phyloP scores from a whole-genome alignment of 1,140 invertebrate species.

The Sipha flava region DNA sequence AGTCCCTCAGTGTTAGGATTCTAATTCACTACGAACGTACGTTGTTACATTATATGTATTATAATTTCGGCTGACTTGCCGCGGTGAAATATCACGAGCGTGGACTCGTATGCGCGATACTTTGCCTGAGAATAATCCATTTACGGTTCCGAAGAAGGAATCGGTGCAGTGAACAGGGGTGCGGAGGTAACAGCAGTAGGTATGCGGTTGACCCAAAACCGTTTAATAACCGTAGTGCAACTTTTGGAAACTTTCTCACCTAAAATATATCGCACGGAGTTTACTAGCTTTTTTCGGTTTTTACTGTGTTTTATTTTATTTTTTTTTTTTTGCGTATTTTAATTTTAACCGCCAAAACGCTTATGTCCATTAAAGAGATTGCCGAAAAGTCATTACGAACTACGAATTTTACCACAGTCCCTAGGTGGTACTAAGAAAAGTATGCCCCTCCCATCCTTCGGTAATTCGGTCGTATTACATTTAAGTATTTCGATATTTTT shows the following conservation, averaged over 20 bases:
- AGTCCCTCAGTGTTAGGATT: background rate
- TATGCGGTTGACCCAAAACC: background rate
- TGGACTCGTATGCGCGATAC: background rate
- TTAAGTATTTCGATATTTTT: background rate
- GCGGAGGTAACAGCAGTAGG: background rate
- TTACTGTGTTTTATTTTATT: too few relatives aligned
- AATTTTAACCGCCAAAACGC: constrained; percentile 5
- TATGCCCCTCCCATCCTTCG: background rate
- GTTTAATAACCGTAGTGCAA: background rate
- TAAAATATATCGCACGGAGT: constrained; percentile 10
- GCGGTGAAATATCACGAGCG: background rate
- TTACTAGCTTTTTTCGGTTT: background rate
- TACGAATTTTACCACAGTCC: background rate
- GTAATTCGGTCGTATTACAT: background rate
- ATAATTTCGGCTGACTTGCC: background rate
- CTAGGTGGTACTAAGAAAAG: background rate
- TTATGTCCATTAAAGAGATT: constrained; percentile 14
- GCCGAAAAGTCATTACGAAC: constrained; percentile 8
- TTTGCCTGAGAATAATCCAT: background rate
- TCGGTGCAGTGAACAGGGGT: background rate
- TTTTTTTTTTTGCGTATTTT: background rate
- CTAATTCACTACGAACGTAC: constrained; percentile 26
- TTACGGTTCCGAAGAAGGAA: background rate
- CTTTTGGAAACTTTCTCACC: constrained; percentile 6
- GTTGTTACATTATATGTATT: background rate